These are phyloP conservation scores for Telmatochromis sp. DNA, from an alignment of 2,113 vertebrate species.

Conservation along the genomic window DNA sequence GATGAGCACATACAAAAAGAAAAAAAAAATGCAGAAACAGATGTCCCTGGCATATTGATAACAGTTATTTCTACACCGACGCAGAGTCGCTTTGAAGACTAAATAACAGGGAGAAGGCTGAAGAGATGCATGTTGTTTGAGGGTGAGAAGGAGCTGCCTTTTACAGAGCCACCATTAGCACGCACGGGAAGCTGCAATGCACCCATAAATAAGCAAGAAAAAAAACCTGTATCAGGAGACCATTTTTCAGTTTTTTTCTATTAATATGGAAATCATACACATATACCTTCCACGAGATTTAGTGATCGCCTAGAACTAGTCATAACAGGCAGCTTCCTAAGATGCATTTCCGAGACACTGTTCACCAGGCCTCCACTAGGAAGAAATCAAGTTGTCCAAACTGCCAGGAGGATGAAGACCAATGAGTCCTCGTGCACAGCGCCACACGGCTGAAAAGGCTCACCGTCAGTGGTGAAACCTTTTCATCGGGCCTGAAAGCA, in stretches of 20 bases:
- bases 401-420: background rate
- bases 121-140: conserved; percentile 5
- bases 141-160: background rate
- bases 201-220: background rate
- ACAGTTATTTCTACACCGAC: conserved; percentile 35
- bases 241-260: background rate
- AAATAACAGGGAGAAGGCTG: conserved; percentile 35
- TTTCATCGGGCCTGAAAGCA: background rate
- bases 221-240: background rate
- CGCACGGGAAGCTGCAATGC: background rate
- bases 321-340: background rate
- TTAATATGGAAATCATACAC: conserved; percentile 15
- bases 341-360: background rate
- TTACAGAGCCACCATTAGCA: background rate
- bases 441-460: background rate
- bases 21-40: conserved; percentile 6
- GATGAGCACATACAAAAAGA: background rate
- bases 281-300: background rate
- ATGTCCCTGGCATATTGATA: conserved; percentile 48
- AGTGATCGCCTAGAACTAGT: background rate
- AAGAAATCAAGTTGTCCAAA: conserved; percentile 3
- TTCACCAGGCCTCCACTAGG: background rate
- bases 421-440: background rate
- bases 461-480: background rate
- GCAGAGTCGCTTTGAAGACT: conserved; percentile 37